These are phyloP conservation scores for Drosophila nr. medialis DNA, from an alignment of 2,888 invertebrate species.

Conservation along the genomic window DNA sequence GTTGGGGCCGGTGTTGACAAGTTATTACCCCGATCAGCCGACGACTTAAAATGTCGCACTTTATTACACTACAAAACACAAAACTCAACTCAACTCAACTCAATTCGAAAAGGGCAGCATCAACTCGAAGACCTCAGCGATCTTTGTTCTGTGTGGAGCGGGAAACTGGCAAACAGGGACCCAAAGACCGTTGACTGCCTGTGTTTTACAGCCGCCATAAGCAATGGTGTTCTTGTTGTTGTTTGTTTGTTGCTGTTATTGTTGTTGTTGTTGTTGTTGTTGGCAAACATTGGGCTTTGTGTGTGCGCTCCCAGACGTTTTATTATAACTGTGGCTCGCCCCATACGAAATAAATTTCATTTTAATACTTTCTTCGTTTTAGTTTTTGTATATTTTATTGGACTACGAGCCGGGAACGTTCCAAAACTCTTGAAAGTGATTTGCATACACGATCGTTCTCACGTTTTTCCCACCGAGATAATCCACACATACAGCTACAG, in stretches of 20 bases:
- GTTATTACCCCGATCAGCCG: conserved; percentile 74
- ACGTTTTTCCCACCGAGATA: conserved; percentile 77
- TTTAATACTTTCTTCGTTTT: conserved; percentile 81
- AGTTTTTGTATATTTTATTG: conserved; percentile 76
- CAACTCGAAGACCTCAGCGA: conserved; percentile 45
- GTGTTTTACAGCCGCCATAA: conserved; percentile 68
- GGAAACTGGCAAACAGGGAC: conserved; percentile 32
- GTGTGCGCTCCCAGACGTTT: conserved; percentile 75
- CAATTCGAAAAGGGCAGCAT: conserved; percentile 33
- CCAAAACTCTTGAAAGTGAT: conserved; percentile 66
- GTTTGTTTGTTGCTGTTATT: conserved; percentile 58
- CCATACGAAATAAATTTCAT: conserved; percentile 76
- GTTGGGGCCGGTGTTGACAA: conserved; percentile 78
- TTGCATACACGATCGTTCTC: conserved; percentile 77
- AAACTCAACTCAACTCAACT: conserved; percentile 62
- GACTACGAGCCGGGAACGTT: conserved; percentile 23
- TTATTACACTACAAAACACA: conserved; percentile 77
- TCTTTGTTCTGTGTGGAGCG: conserved; percentile 48
- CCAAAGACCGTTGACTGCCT: conserved; percentile 62
- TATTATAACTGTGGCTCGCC: conserved; percentile 73
- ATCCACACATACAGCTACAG: conserved; percentile 49
- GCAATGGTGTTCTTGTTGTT: conserved; percentile 39
- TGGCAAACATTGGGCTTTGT: conserved; percentile 78
- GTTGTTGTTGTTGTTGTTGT: conserved; percentile 64
- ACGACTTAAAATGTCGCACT: conserved; percentile 78